Conservation (phyloP, 1,140 invertebrate genomes). For the Drosophila serrata region DNA sequence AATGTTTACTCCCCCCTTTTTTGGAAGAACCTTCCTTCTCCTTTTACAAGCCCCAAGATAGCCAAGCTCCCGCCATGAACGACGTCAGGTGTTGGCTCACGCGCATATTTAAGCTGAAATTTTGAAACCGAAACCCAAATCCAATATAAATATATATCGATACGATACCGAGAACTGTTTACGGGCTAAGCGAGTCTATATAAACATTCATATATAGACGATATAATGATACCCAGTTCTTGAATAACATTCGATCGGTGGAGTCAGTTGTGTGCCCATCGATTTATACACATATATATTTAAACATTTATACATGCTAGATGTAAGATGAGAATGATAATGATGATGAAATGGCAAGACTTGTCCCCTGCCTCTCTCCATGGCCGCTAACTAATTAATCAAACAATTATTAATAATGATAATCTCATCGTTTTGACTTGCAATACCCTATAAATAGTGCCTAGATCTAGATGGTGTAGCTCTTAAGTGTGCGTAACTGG, state of each 20-base stretch:
- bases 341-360: constrained; percentile 33
- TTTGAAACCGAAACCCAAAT: constrained; percentile 32
- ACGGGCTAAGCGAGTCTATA: constrained; percentile 12
- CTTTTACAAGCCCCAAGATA: constrained; percentile 35
- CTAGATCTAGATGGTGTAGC: constrained; percentile 45
- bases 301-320: constrained; percentile 43
- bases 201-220: neutral
- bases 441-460: constrained; percentile 42
- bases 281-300: constrained; percentile 20
- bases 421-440: constrained; percentile 58
- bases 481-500: constrained; percentile 82
- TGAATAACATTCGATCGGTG: constrained; percentile 24
- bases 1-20: constrained; percentile 25
- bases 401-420: constrained; percentile 20
- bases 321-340: constrained; percentile 31
- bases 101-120: constrained; percentile 42
- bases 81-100: constrained; percentile 82
- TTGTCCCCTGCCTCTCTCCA: constrained; percentile 65
- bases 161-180: constrained; percentile 46
- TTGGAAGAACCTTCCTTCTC: constrained; percentile 22
- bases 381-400: constrained; percentile 32
- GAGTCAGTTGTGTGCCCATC: constrained; percentile 30
- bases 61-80: constrained; percentile 61
- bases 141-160: constrained; percentile 28
- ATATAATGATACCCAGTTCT: constrained; percentile 26